Percentiles rank a stretch among this genome's conserved stretches.
phyloP scores from a whole-genome alignment of 1,140 invertebrate species.

The Aradophagus sp. region DNA sequence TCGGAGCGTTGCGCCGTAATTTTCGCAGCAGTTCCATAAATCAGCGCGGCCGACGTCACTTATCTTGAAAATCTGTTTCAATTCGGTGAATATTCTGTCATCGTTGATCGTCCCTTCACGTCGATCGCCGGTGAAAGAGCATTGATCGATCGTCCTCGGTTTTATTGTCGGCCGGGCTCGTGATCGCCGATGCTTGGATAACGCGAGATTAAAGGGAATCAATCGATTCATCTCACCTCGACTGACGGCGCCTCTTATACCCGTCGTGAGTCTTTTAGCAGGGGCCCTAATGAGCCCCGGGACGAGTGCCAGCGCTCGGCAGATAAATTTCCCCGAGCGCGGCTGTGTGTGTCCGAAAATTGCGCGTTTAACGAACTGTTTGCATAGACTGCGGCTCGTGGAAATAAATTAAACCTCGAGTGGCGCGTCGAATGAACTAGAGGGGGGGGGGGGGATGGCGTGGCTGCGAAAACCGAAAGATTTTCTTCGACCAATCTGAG shows the following conservation, averaged over 20 bases:
- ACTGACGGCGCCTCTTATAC: conserved; percentile 37
- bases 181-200: conserved; percentile 46
- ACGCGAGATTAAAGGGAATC: conserved; percentile 53
- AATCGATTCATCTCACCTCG: conserved; percentile 50
- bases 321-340: conserved; percentile 36
- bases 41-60: too few relatives aligned
- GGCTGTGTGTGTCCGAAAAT: conserved; percentile 37
- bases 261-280: conserved; percentile 43
- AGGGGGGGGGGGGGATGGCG: too few relatives aligned
- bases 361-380: conserved; percentile 25
- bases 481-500: too few relatives aligned
- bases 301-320: conserved; percentile 34
- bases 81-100: conserved; percentile 50
- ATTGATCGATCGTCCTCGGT: conserved; percentile 40
- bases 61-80: conserved; percentile 39
- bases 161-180: conserved; percentile 39
- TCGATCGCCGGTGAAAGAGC: conserved; percentile 30
- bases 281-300: conserved; percentile 41
- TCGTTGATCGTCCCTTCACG: conserved; percentile 29
- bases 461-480: too few relatives aligned
- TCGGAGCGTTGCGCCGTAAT: too few relatives aligned
- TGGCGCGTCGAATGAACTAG: too few relatives aligned
- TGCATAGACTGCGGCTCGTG: conserved; percentile 18
- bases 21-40: too few relatives aligned
- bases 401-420: conserved; percentile 22